phyloP scores from a whole-genome alignment of 2,797 vertebrate species.

The Rhinatrema bivittatum region DNA sequence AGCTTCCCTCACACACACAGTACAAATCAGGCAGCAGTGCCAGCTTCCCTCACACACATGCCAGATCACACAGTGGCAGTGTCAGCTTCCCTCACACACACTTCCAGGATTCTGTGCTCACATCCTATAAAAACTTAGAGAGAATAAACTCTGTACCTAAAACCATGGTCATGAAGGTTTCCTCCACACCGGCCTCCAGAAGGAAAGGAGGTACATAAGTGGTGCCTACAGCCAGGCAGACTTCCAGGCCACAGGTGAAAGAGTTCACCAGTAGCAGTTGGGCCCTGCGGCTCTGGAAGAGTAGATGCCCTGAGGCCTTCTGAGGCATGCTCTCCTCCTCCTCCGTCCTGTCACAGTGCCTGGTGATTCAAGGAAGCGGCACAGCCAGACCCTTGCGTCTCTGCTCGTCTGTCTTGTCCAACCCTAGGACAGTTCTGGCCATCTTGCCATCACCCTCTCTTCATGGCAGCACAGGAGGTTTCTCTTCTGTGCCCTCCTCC shows the following conservation, averaged over 20 bases:
- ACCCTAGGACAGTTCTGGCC: constrained; percentile 2
- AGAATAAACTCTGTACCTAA: constrained; percentile 71
- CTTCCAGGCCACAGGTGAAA: constrained; percentile 75
- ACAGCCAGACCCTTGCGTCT: background rate
- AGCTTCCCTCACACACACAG: no score
- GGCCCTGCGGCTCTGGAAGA: constrained; percentile 38
- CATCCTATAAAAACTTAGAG: no score
- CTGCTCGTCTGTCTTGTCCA: constrained; percentile 8
- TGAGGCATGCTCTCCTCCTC: constrained; percentile 13
- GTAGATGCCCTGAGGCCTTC: constrained; percentile 21
- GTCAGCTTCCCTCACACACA: no score
- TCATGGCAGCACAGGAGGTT: background rate
- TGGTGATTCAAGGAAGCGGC: background rate
- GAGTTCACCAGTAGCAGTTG: constrained; percentile 72
- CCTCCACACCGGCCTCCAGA: constrained; percentile 72
- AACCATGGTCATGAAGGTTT: constrained; percentile 85
- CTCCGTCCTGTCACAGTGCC: constrained; percentile 2
- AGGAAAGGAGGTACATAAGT: constrained; percentile 74
- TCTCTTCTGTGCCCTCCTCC: background rate
- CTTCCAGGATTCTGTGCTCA: no score
- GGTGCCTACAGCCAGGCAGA: constrained; percentile 73
- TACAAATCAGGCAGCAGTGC: no score
- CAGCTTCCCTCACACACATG: no score
- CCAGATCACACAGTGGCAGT: no score
- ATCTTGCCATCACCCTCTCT: constrained; percentile 21